phyloP scores from a whole-genome alignment of 2,888 invertebrate species.

The Drosophila parthenogenetica region DNA sequence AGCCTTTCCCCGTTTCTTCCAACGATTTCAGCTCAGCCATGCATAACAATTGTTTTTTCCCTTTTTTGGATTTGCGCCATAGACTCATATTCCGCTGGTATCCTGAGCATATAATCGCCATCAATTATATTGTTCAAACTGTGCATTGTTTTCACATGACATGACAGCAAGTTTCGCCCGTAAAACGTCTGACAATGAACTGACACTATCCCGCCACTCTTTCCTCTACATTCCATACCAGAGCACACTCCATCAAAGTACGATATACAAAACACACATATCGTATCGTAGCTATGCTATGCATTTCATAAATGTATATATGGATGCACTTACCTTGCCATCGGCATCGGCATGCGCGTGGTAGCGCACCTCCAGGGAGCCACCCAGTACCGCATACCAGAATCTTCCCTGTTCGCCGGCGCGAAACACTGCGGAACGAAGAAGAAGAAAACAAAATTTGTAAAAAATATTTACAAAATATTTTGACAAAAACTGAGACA shows the following conservation, averaged over 20 bases:
- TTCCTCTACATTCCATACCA: neutral
- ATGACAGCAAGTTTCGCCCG: slow-evolving; percentile 33
- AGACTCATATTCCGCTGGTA: slow-evolving; percentile 5
- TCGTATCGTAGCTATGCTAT: neutral
- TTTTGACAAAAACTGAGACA: neutral
- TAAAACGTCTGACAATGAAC: slow-evolving; percentile 16
- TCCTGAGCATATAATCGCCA: slow-evolving; percentile 61
- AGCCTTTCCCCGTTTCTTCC: neutral
- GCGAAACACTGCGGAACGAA: slow-evolving; percentile 87
- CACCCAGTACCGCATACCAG: slow-evolving; percentile 92
- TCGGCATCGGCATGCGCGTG: slow-evolving; percentile 86
- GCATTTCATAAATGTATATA: slow-evolving; percentile 30
- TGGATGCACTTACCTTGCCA: slow-evolving; percentile 86
- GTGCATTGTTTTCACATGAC: slow-evolving; percentile 57
- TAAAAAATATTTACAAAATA: slow-evolving; percentile 11
- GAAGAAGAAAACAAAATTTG: slow-evolving; percentile 9
- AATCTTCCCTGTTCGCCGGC: slow-evolving; percentile 92
- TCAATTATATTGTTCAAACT: slow-evolving; percentile 73
- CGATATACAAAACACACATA: neutral
- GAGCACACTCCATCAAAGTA: neutral
- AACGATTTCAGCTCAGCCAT: slow-evolving; percentile 35
- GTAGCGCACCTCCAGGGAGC: slow-evolving; percentile 89
- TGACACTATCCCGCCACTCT: neutral
- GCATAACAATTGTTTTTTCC: slow-evolving; percentile 35
- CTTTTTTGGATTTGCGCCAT: neutral